Percentiles rank a stretch among this genome's conserved stretches.
phyloP scores from a whole-genome alignment of 2,888 invertebrate species.

The Drosophila macrospina region DNA sequence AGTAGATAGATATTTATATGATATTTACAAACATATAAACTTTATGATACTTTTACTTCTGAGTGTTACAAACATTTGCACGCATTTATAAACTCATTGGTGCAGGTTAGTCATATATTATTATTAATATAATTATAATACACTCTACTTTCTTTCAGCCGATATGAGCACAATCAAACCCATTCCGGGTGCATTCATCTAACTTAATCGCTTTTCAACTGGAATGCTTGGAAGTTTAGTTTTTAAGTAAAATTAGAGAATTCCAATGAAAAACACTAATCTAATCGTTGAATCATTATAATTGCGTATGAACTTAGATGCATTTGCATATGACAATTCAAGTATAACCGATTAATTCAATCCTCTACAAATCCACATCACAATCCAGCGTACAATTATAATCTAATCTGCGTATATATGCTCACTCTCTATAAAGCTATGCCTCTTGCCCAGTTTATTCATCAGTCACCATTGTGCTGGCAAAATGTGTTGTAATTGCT shows the following conservation, averaged over 20 bases:
- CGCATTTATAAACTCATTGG: no score
- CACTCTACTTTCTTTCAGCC: no score
- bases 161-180: neutral
- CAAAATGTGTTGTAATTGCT: conserved; percentile 81
- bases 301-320: neutral
- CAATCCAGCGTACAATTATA: conserved; percentile 14
- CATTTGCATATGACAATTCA: conserved; percentile 9
- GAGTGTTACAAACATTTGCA: no score
- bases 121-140: no score
- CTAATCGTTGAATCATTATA: conserved; percentile 30
- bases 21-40: no score
- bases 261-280: conserved; percentile 16
- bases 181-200: no score
- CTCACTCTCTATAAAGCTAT: conserved; percentile 19
- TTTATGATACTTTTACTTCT: no score
- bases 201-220: neutral
- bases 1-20: no score
- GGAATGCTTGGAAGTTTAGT: neutral
- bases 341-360: conserved; percentile 4
- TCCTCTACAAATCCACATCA: neutral
- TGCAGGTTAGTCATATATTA: no score
- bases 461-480: conserved; percentile 33
- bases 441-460: neutral
- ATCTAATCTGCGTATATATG: conserved; percentile 39
- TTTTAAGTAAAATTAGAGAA: neutral